A percentile compares a stretch with the other conserved stretches of the same genome.
Evolutionary conservation across 2,888 invertebrate genomes (phyloP).

Genomic region (Agrotis clavis): DNA sequence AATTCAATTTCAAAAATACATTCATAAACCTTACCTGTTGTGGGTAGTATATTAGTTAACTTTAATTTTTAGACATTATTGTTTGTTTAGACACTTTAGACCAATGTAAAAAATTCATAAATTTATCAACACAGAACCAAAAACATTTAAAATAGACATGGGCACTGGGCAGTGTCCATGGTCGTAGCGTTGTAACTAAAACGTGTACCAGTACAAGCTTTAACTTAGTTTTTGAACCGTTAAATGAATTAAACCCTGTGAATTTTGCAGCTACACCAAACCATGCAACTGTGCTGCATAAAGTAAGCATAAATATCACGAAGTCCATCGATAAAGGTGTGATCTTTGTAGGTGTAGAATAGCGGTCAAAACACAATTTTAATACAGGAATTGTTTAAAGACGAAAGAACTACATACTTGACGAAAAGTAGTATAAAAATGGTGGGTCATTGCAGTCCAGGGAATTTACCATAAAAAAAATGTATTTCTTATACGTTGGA

Average conservation of each 20-base stretch:
- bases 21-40: not conserved
- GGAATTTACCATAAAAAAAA: no score
- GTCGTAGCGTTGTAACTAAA: constrained; percentile 13
- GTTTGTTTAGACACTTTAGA: no score
- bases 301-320: constrained; percentile 84
- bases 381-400: no score
- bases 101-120: not conserved
- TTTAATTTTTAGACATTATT: no score
- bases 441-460: no score
- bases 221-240: constrained; percentile 78
- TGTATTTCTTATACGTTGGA: no score
- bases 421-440: no score
- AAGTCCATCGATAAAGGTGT: constrained; percentile 75
- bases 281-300: constrained; percentile 78
- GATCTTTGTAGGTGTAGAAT: constrained; percentile 56
- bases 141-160: not conserved
- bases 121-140: not conserved
- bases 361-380: constrained; percentile 2
- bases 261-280: constrained; percentile 78
- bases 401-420: no score
- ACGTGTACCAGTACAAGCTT: constrained; percentile 18
- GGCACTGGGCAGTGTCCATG: constrained; percentile 16
- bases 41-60: no score
- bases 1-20: no score
- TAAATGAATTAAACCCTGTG: constrained; percentile 82